phyloP scores from a whole-genome alignment of 2,113 vertebrate genomes.

The Parotia lawesii region DNA sequence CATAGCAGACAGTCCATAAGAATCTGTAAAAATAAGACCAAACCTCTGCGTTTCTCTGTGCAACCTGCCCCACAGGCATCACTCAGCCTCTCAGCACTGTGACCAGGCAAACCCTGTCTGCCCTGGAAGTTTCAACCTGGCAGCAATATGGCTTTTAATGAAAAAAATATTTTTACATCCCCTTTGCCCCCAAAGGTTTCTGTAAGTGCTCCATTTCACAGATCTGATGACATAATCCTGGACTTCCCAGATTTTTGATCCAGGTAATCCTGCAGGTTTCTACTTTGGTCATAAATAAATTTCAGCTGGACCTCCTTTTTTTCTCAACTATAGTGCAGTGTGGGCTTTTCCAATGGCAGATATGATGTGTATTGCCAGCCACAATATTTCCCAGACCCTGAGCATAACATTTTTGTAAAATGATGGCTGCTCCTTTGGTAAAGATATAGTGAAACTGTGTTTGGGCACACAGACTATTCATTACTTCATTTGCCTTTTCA shows the following conservation, averaged over 20 bases:
- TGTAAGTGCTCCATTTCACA: background rate
- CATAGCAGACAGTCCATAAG: background rate
- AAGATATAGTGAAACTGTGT: background rate
- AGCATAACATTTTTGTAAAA: background rate
- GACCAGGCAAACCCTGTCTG: background rate
- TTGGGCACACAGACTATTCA: background rate
- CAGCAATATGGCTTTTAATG: background rate
- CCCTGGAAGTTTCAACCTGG: background rate
- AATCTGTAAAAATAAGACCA: fast-evolving
- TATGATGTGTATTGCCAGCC: background rate
- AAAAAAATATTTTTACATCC: background rate
- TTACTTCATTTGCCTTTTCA: background rate
- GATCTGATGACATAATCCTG: background rate
- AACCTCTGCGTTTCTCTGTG: background rate
- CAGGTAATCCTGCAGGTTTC: background rate
- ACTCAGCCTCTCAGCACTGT: background rate
- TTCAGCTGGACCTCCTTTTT: background rate
- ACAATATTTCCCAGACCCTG: background rate
- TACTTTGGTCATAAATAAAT: background rate
- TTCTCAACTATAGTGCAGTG: background rate
- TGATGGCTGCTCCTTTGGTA: background rate
- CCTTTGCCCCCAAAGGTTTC: background rate
- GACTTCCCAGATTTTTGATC: background rate
- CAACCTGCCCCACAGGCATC: background rate
- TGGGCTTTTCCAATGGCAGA: background rate